These are phyloP conservation scores for Sinocyclocheilus maitianheensis DNA, from an alignment of 2,113 vertebrate species.

Conservation along the genomic window DNA sequence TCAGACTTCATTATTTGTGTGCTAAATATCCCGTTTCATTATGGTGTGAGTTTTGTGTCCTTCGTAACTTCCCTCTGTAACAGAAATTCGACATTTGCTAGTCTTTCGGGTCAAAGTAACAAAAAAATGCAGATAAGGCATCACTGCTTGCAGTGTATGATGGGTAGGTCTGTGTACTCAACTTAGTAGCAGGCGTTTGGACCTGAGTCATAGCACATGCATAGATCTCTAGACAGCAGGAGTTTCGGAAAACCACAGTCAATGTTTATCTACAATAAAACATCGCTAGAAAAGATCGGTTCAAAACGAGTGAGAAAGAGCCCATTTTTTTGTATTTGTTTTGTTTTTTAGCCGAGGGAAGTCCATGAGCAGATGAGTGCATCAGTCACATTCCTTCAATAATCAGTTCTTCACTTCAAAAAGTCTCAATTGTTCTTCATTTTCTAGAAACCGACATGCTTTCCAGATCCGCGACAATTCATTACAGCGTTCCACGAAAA, in stretches of 20 bases:
- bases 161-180: slow-evolving; percentile 83
- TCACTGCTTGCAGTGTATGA: slow-evolving; percentile 93
- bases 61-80: slow-evolving; percentile 65
- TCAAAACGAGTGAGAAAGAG: slow-evolving; percentile 60
- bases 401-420: slow-evolving; percentile 41
- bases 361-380: slow-evolving; percentile 62
- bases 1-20: slow-evolving; percentile 75
- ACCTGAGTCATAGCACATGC: slow-evolving; percentile 87
- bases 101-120: slow-evolving; percentile 73
- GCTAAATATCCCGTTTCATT: slow-evolving; percentile 72
- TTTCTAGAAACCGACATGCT: slow-evolving; percentile 42
- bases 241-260: slow-evolving; percentile 78
- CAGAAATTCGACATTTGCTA: slow-evolving; percentile 77
- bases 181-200: slow-evolving; percentile 86
- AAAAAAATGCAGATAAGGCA: slow-evolving; percentile 91
- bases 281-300: slow-evolving; percentile 74
- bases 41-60: slow-evolving; percentile 63
- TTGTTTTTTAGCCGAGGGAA: slow-evolving; percentile 48
- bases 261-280: slow-evolving; percentile 77
- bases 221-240: slow-evolving; percentile 84
- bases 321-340: slow-evolving; percentile 36
- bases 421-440: slow-evolving; percentile 57
- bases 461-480: slow-evolving; percentile 61
- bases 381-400: slow-evolving; percentile 46
- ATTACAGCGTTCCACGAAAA: not conserved